Base-by-base conservation (phyloP, 2,797 vertebrate genomes). In the Hippoglossus hippoglossus region DNA sequence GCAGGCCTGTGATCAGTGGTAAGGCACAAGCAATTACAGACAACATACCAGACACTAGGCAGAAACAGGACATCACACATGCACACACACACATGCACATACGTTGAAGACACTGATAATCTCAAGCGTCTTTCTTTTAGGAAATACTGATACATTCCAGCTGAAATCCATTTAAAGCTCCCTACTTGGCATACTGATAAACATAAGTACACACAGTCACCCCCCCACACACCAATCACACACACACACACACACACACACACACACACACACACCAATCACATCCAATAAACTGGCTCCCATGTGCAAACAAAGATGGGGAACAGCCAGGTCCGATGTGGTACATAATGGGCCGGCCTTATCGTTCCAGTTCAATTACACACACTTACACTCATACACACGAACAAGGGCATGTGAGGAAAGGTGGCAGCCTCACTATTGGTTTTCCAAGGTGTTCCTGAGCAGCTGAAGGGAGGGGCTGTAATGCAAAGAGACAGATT, bases 401-500 rank as follows among this genome's bases (percentile, higher is more conserved):
- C 69, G 82, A 78, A 82, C 41, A 55, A 82, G 59, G 54, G 44
- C 60, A 57, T 10, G 18, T 19, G 10, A 71, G 65, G 62, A 28
- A 44, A 81, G 69, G 89, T 93, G 81, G 87, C 74, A 89, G 69
- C 66, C 50, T 59, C 46, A 5, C 75, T 82, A 75, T 87, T 82
- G 83, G 77, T 74, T 84, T 91, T 87, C 47, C 36, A 84, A 91
- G 84, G 78, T 89, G 82, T 77, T 88, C 65, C 73, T 80, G 84
- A 84, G 84, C 86, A 55, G 74, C 62, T 52, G 85, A 83, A 34
- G 77, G 81, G 83, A 86, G 0, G 54, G 67, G 83, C 83, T 92
- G 71, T 95, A 94, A 96, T 95, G 87, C 18, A 61, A 93, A 85
- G 83, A 92, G 95, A 96, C 95, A 94, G 93, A 95, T 95, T 94